Evolutionary conservation across 1,140 invertebrate species (phyloP), one percentile per base, ranked within the genome.

Genomic region (Hycleus phaleratus): DNA sequence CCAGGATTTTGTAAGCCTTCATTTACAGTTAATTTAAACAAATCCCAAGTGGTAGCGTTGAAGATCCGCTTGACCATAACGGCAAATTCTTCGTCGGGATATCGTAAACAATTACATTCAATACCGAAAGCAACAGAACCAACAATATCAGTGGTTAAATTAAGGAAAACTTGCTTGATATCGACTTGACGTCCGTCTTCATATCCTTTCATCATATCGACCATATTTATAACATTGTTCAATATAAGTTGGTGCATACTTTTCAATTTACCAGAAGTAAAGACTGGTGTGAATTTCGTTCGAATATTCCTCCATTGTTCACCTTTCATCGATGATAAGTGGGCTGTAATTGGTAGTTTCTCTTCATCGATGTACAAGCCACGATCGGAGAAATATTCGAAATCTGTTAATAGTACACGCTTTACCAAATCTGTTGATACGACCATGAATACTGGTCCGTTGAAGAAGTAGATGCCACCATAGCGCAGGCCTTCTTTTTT

Each of bases 381-480:
- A 48, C 76, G 67, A 61, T 77, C 73, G 18, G 70, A 67, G 63
- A 82, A 82, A 62, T 70, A 67, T 1, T 64, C 39, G 40, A 80
- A 80, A 58, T 81, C 76, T 46, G 76, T 79, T 0, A 75, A 69
- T 0, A 80, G 26, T 8, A 81, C 67, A 0, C 64, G 38, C 54
- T 74, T 74, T 3, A 81, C 73, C 7, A 82, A 63, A 60, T 77
- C 73, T 2, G 74, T 74, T 68, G 82, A 79, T 7, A 72, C 64
- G 10, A 71, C 61, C 24, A 68, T 39, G 40, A 58, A 64, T 26
- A 61, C 44, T 2, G 64, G 64, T 5, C 46, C 38, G n/a, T 45
- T 60, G 24, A 54, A 24, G 1, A 58, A 42, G 38, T 57, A 62
- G n/a, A 62, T 47, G 11, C 63, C 63, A 3, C 56, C 63, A 45